A percentile compares a stretch with the other conserved stretches of the same genome.
Evolutionary conservation across 2,113 vertebrate species (phyloP).

Genomic region (Chaenocephalus aceratus): DNA sequence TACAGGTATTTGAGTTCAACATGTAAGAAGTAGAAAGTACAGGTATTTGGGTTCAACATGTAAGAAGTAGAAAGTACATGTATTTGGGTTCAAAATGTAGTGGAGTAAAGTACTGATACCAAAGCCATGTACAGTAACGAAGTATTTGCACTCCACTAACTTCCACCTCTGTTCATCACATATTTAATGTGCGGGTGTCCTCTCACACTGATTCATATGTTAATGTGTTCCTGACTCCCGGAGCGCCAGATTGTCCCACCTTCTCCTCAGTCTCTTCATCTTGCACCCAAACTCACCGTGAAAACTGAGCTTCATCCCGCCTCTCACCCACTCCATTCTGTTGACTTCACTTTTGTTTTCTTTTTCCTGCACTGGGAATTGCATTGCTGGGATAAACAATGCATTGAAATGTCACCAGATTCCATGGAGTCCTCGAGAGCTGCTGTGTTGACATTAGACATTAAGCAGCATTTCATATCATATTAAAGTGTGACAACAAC

Average conservation of each 20-base stretch:
- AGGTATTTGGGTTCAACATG: too few species aligned
- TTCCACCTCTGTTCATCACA: background rate
- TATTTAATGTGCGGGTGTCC: slow-evolving; percentile 21
- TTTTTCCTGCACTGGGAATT: slow-evolving; percentile 19
- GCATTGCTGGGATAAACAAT: slow-evolving; percentile 65
- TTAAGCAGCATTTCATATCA: slow-evolving; percentile 59
- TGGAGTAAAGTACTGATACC: too few species aligned
- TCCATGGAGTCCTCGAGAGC: slow-evolving; percentile 48
- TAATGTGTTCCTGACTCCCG: slow-evolving; percentile 62
- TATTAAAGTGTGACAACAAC: slow-evolving; percentile 41
- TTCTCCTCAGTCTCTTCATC: slow-evolving; percentile 13
- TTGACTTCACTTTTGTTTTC: slow-evolving; percentile 36
- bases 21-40: too few species aligned
- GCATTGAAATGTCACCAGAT: slow-evolving; percentile 71
- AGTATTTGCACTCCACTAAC: too few species aligned
- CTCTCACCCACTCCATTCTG: slow-evolving; percentile 49
- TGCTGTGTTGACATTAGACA: slow-evolving; percentile 62
- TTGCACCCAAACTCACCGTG: slow-evolving; percentile 27
- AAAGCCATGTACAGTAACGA: too few species aligned
- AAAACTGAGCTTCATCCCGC: slow-evolving; percentile 39
- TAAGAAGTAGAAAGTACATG: too few species aligned
- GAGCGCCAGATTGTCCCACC: slow-evolving; percentile 41
- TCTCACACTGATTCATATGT: slow-evolving; percentile 58
- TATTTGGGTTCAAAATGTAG: too few species aligned
- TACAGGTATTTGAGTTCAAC: too few species aligned